Base-by-base conservation (phyloP, 2,797 vertebrate species). In the Syncerus caffer region DNA sequence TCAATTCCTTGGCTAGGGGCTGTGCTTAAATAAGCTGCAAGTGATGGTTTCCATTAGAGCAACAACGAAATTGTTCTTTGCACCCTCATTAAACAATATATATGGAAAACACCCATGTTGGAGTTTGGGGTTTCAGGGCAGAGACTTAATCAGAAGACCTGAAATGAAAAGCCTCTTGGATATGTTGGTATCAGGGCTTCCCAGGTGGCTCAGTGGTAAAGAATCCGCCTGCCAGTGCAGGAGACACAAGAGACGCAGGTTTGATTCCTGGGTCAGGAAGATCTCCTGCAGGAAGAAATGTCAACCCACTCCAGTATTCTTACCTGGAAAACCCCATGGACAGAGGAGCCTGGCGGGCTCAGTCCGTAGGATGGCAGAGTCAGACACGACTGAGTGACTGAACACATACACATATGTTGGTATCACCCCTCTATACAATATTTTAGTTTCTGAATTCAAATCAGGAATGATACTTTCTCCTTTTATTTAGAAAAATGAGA, bases 401-500 rank as follows among this genome's bases (percentile, higher is more conserved):
- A 71, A 0, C 19, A 71, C 67, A 71, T 19, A 21, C 67, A 71
- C 2, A 23, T 7, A 38, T 71, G 67, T 42, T 93, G 82, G 27
- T 55, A 27, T 94, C 51, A 58, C 55, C 7, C n/a, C 21, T 12
- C 14, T 83, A 7, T 67, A 83, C 12, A 4, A 47, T 45, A 42
- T 34, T 92, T 85, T 85, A 92, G 42, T 60, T 91, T 74, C 42
- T 34, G 27, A 86, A 89, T 90, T 96, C 45, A 84, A 86, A 67
- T 87, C 17, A 89, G 16, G 45, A 93, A 60, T 42, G 47, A 50
- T 84, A 78, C 42, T 80, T 97, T 79, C n/a, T 92, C n/a, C 31
- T 92, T 86, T 67, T 85, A 71, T 38, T 51, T 86, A 95, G 84
- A 92, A 96, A 96, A 95, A 60, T 82, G 16, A 15, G 38, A 78